A percentile compares a stretch with the other conserved stretches of the same genome.
Conservation (phyloP, 2,888 invertebrate species). For the Dilophus febrilis region DNA sequence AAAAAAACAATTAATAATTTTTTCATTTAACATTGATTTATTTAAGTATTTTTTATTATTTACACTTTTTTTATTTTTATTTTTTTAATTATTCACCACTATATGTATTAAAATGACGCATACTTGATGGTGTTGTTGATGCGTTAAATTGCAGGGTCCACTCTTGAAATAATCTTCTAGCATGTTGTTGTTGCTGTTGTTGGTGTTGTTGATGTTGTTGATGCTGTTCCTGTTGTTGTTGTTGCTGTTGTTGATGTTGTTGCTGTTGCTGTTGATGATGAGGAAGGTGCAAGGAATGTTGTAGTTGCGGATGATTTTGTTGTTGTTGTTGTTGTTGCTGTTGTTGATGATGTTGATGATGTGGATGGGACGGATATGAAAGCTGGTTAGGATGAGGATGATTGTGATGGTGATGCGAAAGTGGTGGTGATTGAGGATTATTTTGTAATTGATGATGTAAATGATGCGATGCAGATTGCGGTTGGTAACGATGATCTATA, state of each 20-base stretch:
- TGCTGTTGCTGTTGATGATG: slow-evolving; percentile 13
- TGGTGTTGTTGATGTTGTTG: slow-evolving; percentile 29
- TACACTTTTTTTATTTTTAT: slow-evolving; percentile 6
- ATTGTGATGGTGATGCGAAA: slow-evolving; percentile 19
- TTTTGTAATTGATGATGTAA: slow-evolving; percentile 5
- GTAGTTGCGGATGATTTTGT: slow-evolving; percentile 18
- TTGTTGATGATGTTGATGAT: slow-evolving; percentile 18
- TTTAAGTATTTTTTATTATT: no score
- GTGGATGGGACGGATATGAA: neutral
- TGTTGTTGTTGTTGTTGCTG: slow-evolving; percentile 14
- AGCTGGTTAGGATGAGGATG: no score
- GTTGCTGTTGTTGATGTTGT: slow-evolving; percentile 19
- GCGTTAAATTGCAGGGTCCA: slow-evolving; percentile 31
- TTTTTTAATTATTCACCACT: slow-evolving; percentile 22
- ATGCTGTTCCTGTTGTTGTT: slow-evolving; percentile 26
- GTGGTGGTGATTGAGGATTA: slow-evolving; percentile 14
- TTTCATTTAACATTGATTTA: no score
- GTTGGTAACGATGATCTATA: slow-evolving; percentile 23
- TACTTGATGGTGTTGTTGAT: slow-evolving; percentile 17
- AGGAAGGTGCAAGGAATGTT: no score
- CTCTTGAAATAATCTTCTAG: slow-evolving; percentile 29
- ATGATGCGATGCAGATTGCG: slow-evolving; percentile 3
- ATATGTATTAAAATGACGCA: slow-evolving; percentile 29
- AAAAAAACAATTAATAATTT: no score
- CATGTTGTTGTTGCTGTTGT: slow-evolving; percentile 30